Base-by-base conservation (phyloP, 2,113 vertebrate species). In the Pyxicephalus adspersus region DNA sequence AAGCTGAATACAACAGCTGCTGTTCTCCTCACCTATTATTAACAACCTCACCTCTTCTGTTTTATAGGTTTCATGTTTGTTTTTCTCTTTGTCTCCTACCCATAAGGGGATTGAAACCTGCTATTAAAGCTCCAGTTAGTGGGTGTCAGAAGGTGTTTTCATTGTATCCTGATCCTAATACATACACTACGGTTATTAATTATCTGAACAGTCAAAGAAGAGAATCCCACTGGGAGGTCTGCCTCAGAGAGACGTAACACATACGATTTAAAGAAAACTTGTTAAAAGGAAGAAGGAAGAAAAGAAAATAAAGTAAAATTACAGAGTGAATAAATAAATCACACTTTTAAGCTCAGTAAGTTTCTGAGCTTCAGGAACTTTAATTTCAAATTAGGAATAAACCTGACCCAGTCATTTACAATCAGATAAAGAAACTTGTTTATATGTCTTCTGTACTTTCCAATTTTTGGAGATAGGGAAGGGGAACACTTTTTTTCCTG, bases 1-100 rank as follows among this genome's bases (percentile, higher is more conserved):
- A 89, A 86, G 90, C 91, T 89, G 91, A 95, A 93, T 89, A 85
- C 83, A 86, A 88, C 95, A 95, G 94, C 93, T 95, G 94, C 90
- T 86, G 81, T 85, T 58, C 31, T 84, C 79, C 83, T 82, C 76
- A 83, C 81, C 80, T 80, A 22, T 83, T 87, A 81, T 66, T 79
- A 54, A 68, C 54, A 70, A 16, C 17, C 54, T 50, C 19, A 29
- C 64, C 73, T 84, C 90, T 86, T 90, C 65, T 84, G 64, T 83
- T 87, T 76, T 82, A 87, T 89, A 89, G 82, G 76, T 83, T 83
- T 73, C 29, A 64, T 77, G 80, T 84, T 66, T 34, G 70, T 76
- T 85, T 78, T 88, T 85, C 76, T 85, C 85, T 90, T 91, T 91
- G 91, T 93, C 90, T 88, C 78, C 86, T 83, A 80, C 4, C 84